Percentiles rank a stretch among this genome's conserved stretches.
Evolutionary conservation across 1,140 invertebrate species (phyloP).

Genomic region (Drosophila pandora): DNA sequence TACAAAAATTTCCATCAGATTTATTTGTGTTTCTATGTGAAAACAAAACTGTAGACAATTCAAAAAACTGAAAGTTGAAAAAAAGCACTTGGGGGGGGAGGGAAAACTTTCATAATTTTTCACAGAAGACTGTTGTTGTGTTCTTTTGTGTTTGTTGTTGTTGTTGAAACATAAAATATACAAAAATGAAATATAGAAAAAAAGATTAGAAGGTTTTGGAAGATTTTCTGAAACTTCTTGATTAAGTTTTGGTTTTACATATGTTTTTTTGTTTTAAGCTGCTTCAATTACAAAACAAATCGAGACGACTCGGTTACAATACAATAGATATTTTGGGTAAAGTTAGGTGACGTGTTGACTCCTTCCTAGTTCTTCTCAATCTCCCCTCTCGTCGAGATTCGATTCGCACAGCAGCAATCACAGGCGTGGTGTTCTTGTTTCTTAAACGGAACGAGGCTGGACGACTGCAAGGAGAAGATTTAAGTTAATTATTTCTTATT

Average conservation of each 20-base stretch:
- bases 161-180: conserved; percentile 44
- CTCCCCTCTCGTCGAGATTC: conserved; percentile 57
- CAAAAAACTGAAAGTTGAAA: conserved; percentile 36
- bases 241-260: conserved; percentile 53
- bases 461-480: conserved; percentile 84
- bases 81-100: conserved; percentile 7
- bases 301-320: conserved; percentile 64
- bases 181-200: conserved; percentile 37
- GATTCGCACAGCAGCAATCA: conserved; percentile 85
- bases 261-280: conserved; percentile 37
- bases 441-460: conserved; percentile 87
- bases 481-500: neutral
- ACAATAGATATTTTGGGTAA: conserved; percentile 32
- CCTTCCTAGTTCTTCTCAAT: conserved; percentile 39
- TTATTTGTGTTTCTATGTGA: conserved; percentile 58
- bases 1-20: conserved; percentile 76
- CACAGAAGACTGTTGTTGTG: conserved; percentile 11
- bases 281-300: conserved; percentile 70
- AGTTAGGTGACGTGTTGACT: conserved; percentile 36
- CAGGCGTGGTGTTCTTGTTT: conserved; percentile 86
- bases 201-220: conserved; percentile 12
- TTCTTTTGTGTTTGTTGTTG: conserved; percentile 6
- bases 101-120: conserved; percentile 39
- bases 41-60: conserved; percentile 61
- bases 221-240: conserved; percentile 16